A percentile compares a stretch with the other conserved stretches of the same genome.
phyloP scores from a whole-genome alignment of 2,113 vertebrate genomes.

The Brachirus orientalis region DNA sequence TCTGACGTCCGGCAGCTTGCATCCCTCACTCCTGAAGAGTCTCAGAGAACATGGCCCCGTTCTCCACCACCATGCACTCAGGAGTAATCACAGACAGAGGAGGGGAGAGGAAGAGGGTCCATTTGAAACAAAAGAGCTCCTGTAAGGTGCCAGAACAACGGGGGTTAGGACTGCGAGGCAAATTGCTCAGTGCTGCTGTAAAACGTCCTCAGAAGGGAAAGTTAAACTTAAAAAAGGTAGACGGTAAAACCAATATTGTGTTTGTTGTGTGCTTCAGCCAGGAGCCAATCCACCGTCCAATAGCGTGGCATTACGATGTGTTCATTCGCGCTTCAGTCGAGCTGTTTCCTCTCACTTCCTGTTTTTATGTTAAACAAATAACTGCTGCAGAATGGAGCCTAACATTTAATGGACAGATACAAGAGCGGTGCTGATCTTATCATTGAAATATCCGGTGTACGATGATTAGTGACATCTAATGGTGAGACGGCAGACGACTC shows the following conservation, averaged over 20 bases:
- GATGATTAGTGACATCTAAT: background rate
- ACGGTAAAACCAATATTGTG: too few relatives aligned
- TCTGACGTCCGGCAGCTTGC: slow-evolving; percentile 75
- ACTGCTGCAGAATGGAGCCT: too few relatives aligned
- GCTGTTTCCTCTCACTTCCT: too few relatives aligned
- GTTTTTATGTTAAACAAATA: too few relatives aligned
- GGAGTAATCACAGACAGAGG: slow-evolving; percentile 57
- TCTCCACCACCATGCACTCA: slow-evolving; percentile 59
- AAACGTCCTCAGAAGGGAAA: background rate
- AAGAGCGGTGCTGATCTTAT: background rate
- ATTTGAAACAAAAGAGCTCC: slow-evolving; percentile 61
- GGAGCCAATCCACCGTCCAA: too few relatives aligned
- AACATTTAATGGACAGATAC: too few relatives aligned
- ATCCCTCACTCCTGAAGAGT: slow-evolving; percentile 65
- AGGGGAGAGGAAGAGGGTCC: slow-evolving; percentile 50
- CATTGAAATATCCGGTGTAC: background rate
- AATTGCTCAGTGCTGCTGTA: background rate
- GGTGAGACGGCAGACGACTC: too few relatives aligned
- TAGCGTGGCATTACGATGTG: too few relatives aligned
- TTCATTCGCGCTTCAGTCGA: too few relatives aligned
- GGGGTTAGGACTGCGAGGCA: slow-evolving; percentile 1
- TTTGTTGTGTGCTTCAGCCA: too few relatives aligned
- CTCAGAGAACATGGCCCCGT: slow-evolving; percentile 72
- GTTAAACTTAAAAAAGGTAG: too few relatives aligned
- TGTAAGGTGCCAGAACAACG: slow-evolving; percentile 53